Base-by-base conservation (phyloP, 2,113 vertebrate species). In the Percina caprodes region DNA sequence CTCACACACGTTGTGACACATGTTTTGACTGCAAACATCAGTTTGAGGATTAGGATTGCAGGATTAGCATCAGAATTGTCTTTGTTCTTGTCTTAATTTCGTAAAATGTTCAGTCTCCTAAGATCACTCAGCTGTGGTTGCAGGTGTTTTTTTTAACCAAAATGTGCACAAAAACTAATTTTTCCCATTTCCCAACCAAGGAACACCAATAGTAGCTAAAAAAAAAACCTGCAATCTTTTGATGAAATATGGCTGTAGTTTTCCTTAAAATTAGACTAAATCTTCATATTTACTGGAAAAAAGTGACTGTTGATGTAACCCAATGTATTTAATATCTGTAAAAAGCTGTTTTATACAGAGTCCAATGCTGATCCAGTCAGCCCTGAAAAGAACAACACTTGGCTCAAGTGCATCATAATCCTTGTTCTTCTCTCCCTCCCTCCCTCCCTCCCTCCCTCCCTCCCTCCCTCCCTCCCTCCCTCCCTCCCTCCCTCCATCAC, bases 11-110 rank as follows among this genome's bases (percentile, higher is more conserved):
- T 30, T 30, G 30, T 4, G 2, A 30, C 30, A 11, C 56, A 46
- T 84, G 74, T 79, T 83, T 61, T 56, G 26, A 39, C 78, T 84
- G 56, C 30, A 52, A 48, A 76, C 23, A 33, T 71, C 24, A 21
- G 55, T 62, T 15, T 13, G 16, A 63, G 71, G 83, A 85, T 80
- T 74, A 83, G 39, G 19, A 3, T 55, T 39, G 4, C 18, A 54
- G 69, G 74, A 62, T 68, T 66, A 75, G 69, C 26, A 1, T 55
- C 35, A 45, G 74, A 56, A 24, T 35, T 1, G 48, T 54, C 49
- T 45, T 15, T 69, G 42, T 51, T 59, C 48, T 8, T 23, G 1
- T 71, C 72, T 84, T n/a, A 8, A 56, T 74, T 66, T 39, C 11
- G 61, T 16, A 39, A 75, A 66, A 13, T 23, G 45, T 52, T 59